Evolutionary conservation across 2,888 invertebrate species (phyloP).

Genomic region (Drosophila kuntzei): DNA sequence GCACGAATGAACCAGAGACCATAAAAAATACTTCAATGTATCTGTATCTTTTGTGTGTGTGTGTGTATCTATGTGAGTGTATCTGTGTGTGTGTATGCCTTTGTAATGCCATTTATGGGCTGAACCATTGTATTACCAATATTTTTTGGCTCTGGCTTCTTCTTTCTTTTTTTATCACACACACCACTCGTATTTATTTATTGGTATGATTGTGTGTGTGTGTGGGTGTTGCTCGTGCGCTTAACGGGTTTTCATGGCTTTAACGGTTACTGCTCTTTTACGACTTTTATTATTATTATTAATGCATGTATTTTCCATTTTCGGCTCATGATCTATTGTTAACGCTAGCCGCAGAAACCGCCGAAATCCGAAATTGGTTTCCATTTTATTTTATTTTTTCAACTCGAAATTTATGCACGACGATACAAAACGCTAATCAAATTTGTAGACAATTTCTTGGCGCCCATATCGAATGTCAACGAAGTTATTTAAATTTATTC

Average conservation of each 20-base stretch:
- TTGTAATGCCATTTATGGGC: slow-evolving; percentile 70
- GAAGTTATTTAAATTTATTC: slow-evolving; percentile 15
- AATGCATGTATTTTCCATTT: slow-evolving; percentile 78
- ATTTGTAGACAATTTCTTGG: slow-evolving; percentile 41
- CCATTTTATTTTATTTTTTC: slow-evolving; percentile 14
- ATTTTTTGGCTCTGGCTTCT: slow-evolving; percentile 58
- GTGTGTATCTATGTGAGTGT: slow-evolving; percentile 13
- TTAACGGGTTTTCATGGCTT: slow-evolving; percentile 80
- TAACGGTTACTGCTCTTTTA: slow-evolving; percentile 80
- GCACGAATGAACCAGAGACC: slow-evolving; percentile 66
- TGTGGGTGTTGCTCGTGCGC: slow-evolving; percentile 81
- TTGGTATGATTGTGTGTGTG: slow-evolving; percentile 27
- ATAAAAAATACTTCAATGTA: slow-evolving; percentile 51
- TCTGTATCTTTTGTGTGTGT: slow-evolving; percentile 20
- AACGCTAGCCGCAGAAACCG: slow-evolving; percentile 47
- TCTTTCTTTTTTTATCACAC: slow-evolving; percentile 47
- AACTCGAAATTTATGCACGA: slow-evolving; percentile 45
- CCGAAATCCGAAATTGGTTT: slow-evolving; percentile 44
- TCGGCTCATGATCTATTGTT: slow-evolving; percentile 70
- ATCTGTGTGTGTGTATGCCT: slow-evolving; percentile 21
- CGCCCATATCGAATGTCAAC: slow-evolving; percentile 40
- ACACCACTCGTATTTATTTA: slow-evolving; percentile 28
- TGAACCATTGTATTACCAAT: slow-evolving; percentile 74
- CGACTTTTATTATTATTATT: slow-evolving; percentile 79
- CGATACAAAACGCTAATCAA: slow-evolving; percentile 46